Evolutionary conservation across 2,113 vertebrate species (phyloP).

Genomic region (Cyanoderma ruficeps): DNA sequence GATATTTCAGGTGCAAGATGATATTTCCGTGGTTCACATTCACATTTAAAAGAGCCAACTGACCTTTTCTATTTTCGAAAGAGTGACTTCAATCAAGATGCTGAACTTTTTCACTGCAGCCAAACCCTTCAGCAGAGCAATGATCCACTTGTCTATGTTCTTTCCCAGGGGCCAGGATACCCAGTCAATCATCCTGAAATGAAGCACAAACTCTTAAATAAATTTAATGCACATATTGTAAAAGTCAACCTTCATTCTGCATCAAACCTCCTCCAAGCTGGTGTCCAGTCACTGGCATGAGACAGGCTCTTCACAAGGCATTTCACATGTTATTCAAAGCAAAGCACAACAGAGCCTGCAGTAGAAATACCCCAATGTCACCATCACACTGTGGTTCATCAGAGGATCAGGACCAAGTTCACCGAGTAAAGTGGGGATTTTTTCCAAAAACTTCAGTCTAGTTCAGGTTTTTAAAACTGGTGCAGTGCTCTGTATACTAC

Average conservation of each 20-base stretch:
- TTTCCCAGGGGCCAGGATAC: constrained; percentile 83
- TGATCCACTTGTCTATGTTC: constrained; percentile 86
- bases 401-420: neutral
- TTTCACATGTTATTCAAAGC: neutral
- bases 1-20: neutral
- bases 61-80: constrained; percentile 85
- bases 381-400: neutral
- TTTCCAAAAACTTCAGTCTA: neutral
- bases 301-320: neutral
- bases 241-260: neutral
- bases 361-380: neutral
- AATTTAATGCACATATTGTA: neutral
- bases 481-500: neutral
- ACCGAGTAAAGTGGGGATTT: neutral
- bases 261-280: neutral
- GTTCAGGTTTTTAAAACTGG: neutral
- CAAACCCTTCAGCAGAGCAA: constrained; percentile 80
- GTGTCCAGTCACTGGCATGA: neutral
- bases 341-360: neutral
- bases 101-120: constrained; percentile 84
- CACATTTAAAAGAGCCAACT: constrained; percentile 12
- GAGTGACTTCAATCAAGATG: constrained; percentile 84
- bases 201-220: neutral
- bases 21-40: neutral
- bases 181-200: constrained; percentile 84